These are phyloP conservation scores for Capitella teleta DNA, from an alignment of 1,140 invertebrate genomes.

Conservation along the genomic window DNA sequence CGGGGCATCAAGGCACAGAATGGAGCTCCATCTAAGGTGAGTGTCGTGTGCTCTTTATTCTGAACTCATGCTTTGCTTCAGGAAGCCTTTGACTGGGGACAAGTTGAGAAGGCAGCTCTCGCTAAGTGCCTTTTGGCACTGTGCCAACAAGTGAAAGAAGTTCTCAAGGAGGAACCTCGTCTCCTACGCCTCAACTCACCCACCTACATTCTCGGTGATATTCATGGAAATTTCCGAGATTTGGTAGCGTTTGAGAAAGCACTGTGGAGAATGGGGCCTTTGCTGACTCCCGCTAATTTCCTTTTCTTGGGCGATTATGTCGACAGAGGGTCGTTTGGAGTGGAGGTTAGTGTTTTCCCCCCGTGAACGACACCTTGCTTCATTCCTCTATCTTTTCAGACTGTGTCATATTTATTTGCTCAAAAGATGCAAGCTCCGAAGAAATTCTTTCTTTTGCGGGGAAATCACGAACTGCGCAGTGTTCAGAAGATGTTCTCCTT, in stretches of 20 bases:
- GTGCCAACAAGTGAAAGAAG: constrained; percentile 33
- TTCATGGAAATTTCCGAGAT: constrained; percentile 53
- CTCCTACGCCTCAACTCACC: constrained; percentile 46
- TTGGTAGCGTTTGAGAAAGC: constrained; percentile 52
- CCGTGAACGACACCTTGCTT: too few relatives aligned
- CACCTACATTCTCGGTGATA: constrained; percentile 50
- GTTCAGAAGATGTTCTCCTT: constrained; percentile 63
- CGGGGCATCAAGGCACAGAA: constrained; percentile 32
- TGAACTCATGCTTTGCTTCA: constrained; percentile 15
- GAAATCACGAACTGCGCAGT: constrained; percentile 55
- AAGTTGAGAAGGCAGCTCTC: constrained; percentile 41
- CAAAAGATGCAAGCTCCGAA: constrained; percentile 53
- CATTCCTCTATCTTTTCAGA: constrained; percentile 40
- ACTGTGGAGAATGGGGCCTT: constrained; percentile 50
- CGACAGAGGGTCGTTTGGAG: constrained; percentile 50
- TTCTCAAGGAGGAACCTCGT: constrained; percentile 38
- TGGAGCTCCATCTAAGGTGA: constrained; percentile 8
- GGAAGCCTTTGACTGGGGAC: constrained; percentile 45
- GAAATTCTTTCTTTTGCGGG: constrained; percentile 52
- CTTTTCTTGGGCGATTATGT: constrained; percentile 60
- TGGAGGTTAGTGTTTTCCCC: constrained; percentile 48
- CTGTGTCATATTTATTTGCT: constrained; percentile 53
- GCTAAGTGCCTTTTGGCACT: constrained; percentile 42
- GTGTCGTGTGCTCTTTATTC: not conserved
- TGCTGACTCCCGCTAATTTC: constrained; percentile 49